Evolutionary conservation across 1,140 invertebrate species (phyloP).

Genomic region (Capitella teleta): DNA sequence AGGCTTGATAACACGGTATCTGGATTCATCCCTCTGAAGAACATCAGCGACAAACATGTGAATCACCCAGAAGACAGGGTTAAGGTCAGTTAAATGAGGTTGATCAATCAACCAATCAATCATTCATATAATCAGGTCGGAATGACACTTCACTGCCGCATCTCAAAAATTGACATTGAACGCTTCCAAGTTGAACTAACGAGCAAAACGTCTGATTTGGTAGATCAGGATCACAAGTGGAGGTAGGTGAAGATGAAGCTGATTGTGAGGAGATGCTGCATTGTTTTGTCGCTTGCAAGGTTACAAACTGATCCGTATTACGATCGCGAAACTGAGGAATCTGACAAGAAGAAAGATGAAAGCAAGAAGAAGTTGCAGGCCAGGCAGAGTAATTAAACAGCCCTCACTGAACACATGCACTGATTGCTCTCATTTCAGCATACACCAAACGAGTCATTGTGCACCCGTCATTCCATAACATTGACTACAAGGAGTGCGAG

Average conservation of each 20-base stretch:
- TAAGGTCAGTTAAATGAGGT: conserved; percentile 35
- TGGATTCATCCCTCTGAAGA: conserved; percentile 91
- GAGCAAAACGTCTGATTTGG: conserved; percentile 81
- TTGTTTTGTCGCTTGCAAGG: conserved; percentile 38
- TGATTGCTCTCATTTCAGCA: conserved; percentile 17
- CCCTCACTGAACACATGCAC: not conserved
- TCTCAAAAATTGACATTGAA: conserved; percentile 91
- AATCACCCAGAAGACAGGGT: conserved; percentile 87
- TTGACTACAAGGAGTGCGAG: conserved; percentile 83
- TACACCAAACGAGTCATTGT: conserved; percentile 88
- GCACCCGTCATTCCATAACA: conserved; percentile 95
- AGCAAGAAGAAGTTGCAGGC: conserved; percentile 59
- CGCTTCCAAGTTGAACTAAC: conserved; percentile 88
- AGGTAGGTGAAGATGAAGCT: conserved; percentile 48
- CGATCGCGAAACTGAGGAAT: conserved; percentile 74
- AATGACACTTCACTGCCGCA: conserved; percentile 83
- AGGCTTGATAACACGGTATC: conserved; percentile 85
- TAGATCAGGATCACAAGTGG: conserved; percentile 83
- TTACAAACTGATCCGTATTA: conserved; percentile 83
- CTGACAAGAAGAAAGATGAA: conserved; percentile 64
- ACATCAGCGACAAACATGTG: conserved; percentile 87
- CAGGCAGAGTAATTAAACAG: conserved; percentile 28
- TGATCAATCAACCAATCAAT: no score
- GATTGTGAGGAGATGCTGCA: no score
- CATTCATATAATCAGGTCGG: no score